A percentile compares a stretch with the other conserved stretches of the same genome.
Evolutionary conservation across 2,113 vertebrate genomes (phyloP).

Genomic region (Sinocyclocheilus grahami): DNA sequence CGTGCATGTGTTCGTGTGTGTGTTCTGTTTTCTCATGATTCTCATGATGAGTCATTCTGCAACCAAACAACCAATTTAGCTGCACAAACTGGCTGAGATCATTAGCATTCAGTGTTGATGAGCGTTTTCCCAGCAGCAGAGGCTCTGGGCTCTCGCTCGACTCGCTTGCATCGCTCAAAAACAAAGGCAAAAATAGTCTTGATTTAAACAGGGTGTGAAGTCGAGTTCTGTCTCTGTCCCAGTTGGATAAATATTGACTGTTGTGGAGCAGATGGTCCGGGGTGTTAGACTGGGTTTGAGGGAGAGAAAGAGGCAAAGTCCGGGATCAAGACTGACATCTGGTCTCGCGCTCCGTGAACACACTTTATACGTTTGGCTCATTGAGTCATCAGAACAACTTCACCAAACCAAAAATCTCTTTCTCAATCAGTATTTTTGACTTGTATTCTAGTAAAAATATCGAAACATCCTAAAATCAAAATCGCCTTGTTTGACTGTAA

Average conservation of each 20-base stretch:
- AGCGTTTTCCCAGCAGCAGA: constrained; percentile 38
- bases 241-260: constrained; percentile 77
- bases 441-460: neutral
- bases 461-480: neutral
- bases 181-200: constrained; percentile 13
- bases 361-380: constrained; percentile 69
- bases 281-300: constrained; percentile 50
- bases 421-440: neutral
- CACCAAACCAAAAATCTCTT: neutral
- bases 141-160: constrained; percentile 60
- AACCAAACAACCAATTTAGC: constrained; percentile 66
- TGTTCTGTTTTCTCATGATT: constrained; percentile 61
- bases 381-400: constrained; percentile 37
- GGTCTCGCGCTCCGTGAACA: constrained; percentile 70
- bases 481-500: no score
- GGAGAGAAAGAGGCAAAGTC: constrained; percentile 27
- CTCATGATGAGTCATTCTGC: constrained; percentile 70
- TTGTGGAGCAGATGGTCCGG: constrained; percentile 75
- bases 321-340: constrained; percentile 67
- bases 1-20: constrained; percentile 61
- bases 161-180: constrained; percentile 24
- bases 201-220: constrained; percentile 44
- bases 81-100: constrained; percentile 56
- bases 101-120: constrained; percentile 57
- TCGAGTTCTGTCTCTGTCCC: constrained; percentile 62